Percentiles rank a stretch among this genome's conserved stretches.
These are phyloP conservation scores for Pedionomus torquatus DNA, from an alignment of 2,113 vertebrate species.

Conservation along the genomic window DNA sequence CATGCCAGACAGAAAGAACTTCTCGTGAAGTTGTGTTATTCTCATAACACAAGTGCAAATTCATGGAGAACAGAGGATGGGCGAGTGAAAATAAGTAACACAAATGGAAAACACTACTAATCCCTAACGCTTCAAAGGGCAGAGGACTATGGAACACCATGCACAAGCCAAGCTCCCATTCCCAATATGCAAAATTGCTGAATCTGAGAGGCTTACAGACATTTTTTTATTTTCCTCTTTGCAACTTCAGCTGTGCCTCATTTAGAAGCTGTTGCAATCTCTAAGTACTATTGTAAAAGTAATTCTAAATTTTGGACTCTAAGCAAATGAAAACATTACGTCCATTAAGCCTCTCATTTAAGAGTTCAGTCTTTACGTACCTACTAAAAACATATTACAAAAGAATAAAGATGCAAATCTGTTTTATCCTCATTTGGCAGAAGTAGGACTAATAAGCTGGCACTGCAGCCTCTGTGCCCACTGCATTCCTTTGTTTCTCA, in stretches of 20 bases:
- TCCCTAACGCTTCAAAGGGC: not conserved
- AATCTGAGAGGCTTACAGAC: not conserved
- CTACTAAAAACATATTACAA: constrained; percentile 18
- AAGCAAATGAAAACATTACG: not conserved
- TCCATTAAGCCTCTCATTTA: not conserved
- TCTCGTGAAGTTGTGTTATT: not conserved
- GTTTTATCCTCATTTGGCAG: constrained; percentile 1
- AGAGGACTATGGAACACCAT: not conserved
- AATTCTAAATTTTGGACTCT: not conserved
- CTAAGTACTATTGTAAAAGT: not conserved
- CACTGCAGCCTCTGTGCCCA: not conserved
- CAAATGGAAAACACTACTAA: not conserved
- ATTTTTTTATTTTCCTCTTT: not conserved
- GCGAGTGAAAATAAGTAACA: not conserved
- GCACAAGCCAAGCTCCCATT: not conserved
- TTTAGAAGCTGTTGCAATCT: not conserved
- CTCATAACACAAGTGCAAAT: not conserved
- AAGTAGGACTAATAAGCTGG: not conserved
- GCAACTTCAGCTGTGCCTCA: not conserved
- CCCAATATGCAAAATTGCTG: not conserved
- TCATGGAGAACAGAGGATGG: not conserved
- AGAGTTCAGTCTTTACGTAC: not conserved
- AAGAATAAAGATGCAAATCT: constrained; percentile 5
- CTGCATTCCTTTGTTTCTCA: not conserved
- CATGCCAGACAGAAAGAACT: not conserved